Base-by-base conservation (phyloP, 1,140 invertebrate genomes). In the Brachionus angularis region DNA sequence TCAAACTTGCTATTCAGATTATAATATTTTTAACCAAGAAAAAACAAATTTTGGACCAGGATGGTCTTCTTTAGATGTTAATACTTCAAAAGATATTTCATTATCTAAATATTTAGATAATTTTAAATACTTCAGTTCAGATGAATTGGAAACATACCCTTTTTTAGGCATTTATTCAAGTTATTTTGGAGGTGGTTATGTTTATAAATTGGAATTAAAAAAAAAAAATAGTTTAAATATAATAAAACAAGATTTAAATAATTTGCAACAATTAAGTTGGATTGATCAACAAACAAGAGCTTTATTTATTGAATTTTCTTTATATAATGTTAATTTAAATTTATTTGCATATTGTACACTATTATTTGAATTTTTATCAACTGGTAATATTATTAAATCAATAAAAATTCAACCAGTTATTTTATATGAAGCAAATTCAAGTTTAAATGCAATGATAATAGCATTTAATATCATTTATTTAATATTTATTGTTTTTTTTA, bases 271-370 rank as follows among this genome's bases (percentile, higher is more conserved):
- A 29, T 42, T 47, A 12, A 16, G 12, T 5, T 89, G 88, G 88
- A 84, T 89, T 27, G 81, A 82, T 21, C 73, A 86, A 73, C 61
- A 70, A 14, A 87, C 87, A 0, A 76, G 87, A 75, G 85, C 81
- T 1, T 76, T 88, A 31, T 86, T 88, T 74, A 72, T 88, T 0
- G 87, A 88, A 76, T 87, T 88, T 71, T 84, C 84, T 0, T 76
- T 86, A 29, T 88, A 87, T 76, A 88, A 88, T 77, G 83, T 83
- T 0, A 88, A 88, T 75, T 77, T 86, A 16, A 87, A 88, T 77
- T 76, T 87, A 14, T 87, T 88, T 77, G 52, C 74, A 76, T 78
- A 25, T 33, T 33, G 62, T 74, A 86, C 85, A 74, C 74, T 86
- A 3, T 76, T 85, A 16, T 83, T 86, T 73, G 86, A 87, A 78